Conservation (phyloP, 2,888 invertebrate species). For the Rapana venosa region DNA sequence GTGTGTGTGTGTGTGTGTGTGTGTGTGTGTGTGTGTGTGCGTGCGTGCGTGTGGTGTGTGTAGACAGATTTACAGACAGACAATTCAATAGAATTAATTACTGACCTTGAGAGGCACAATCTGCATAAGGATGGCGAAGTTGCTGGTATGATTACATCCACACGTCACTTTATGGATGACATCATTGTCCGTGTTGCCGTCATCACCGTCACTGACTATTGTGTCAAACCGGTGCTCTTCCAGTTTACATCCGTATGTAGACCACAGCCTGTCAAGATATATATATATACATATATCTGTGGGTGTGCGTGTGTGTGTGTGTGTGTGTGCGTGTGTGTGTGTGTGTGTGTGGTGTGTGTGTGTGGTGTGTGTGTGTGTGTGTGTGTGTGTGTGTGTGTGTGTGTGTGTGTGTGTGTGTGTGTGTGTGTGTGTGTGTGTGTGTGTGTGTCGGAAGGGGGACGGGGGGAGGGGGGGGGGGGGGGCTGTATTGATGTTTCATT, state of each 20-base stretch:
- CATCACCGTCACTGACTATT: background rate
- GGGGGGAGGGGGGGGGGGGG: too few relatives aligned
- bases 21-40: too few relatives aligned
- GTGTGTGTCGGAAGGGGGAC: background rate
- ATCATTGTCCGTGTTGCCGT: background rate
- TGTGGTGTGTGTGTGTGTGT: background rate
- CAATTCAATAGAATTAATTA: background rate
- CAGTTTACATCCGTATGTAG: slow-evolving; percentile 44
- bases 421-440: slow-evolving; percentile 1
- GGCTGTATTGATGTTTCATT: too few relatives aligned
- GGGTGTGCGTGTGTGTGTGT: background rate
- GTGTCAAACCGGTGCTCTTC: background rate
- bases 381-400: background rate
- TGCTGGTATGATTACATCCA: slow-evolving; percentile 67
- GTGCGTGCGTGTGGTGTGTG: too few relatives aligned
- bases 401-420: background rate
- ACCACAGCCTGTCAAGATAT: slow-evolving; percentile 41
- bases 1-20: too few relatives aligned
- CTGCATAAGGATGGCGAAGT: slow-evolving; percentile 70
- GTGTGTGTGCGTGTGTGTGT: background rate
- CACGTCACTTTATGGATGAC: slow-evolving; percentile 46
- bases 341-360: background rate
- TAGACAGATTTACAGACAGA: too few relatives aligned
- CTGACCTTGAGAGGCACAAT: slow-evolving; percentile 59
- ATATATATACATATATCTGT: background rate